Evolutionary conservation across 1,140 invertebrate species (phyloP), one percentile per base, ranked within the genome.

Genomic region (Rhynchophorus ferrugineus): DNA sequence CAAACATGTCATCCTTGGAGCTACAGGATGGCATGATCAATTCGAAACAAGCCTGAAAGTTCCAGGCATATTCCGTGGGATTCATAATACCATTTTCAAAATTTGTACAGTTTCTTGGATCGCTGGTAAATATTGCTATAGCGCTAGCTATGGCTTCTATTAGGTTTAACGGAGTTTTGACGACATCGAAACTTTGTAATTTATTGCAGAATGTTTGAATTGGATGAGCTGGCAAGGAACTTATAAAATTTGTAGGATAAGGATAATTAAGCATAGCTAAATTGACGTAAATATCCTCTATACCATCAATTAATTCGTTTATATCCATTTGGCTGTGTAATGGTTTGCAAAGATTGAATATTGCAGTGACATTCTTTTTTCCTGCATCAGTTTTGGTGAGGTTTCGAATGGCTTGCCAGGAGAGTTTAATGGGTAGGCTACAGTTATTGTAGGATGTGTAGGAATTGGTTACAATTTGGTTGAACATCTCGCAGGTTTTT

Each of bases 191-290:
- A 21, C 64, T 63, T 21, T 65, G 64, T 1, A 76, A 49, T 41
- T 69, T 69, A 45, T 72, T 71, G 62, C 80, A 83, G 41, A 77
- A 73, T 29, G 70, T 68, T 18, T 73, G 71, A 13, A 98, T 82
- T 3, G 94, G 94, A 72, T 89, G 78, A 0, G 80, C 88, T 2
- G 94, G 93, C 17, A 98, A 59, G 0, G 84, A 81, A 36, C 78
- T 75, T 3, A 96, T 68, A 68, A 96, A 98, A 60, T 80, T 78
- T 0, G 84, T 78, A 2, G 82, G 73, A 70, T 95, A 96, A 0
- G 93, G 93, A 73, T 97, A 97, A 71, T 98, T 85, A 0, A 87
- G 80, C 92, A 96, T 96, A 0, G 91, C 89, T 38, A 95, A 62
- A 62, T 84, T 84, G 5, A 77, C 76, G 65, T 85, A 94, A 34